Percentiles rank a stretch among this genome's conserved stretches.
phyloP scores from a whole-genome alignment of 1,140 invertebrate genomes.

The Drosophila simulans region DNA sequence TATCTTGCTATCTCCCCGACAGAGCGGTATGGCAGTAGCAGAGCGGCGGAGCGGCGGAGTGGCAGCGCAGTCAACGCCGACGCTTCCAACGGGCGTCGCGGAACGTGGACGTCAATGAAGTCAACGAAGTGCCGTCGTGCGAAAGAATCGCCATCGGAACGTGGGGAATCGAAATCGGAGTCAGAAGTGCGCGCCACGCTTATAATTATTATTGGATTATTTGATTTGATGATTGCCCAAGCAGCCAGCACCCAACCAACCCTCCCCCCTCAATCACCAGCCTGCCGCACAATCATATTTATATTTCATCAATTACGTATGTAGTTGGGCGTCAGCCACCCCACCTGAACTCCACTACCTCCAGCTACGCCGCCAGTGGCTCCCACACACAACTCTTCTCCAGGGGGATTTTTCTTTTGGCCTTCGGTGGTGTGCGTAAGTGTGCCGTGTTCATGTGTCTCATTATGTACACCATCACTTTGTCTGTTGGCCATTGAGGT shows the following conservation, averaged over 20 bases:
- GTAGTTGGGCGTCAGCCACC: background rate
- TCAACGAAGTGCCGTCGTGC: slow-evolving; percentile 46
- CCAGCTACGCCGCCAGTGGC: background rate
- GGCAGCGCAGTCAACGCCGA: background rate
- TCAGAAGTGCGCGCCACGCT: slow-evolving; percentile 54
- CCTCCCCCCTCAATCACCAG: background rate
- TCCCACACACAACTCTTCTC: background rate
- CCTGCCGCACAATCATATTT: slow-evolving; percentile 12
- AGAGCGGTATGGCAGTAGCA: background rate
- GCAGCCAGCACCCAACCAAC: background rate
- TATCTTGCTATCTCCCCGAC: background rate
- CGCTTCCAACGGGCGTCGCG: too few species aligned
- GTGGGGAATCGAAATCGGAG: slow-evolving; percentile 17
- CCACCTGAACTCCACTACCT: background rate
- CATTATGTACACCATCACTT: slow-evolving; percentile 44
- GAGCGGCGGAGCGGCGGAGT: background rate
- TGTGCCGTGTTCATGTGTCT: slow-evolving; percentile 17
- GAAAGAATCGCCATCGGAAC: slow-evolving; percentile 39
- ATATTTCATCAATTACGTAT: slow-evolving; percentile 45
- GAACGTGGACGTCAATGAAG: slow-evolving; percentile 16
- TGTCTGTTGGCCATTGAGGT: slow-evolving; percentile 16
- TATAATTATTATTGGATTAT: slow-evolving; percentile 75
- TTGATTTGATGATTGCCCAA: slow-evolving; percentile 44
- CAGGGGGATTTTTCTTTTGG: slow-evolving; percentile 37
- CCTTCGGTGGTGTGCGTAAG: slow-evolving; percentile 5